Evolutionary conservation across 2,888 invertebrate species (phyloP).

Genomic region (Thera britannica): DNA sequence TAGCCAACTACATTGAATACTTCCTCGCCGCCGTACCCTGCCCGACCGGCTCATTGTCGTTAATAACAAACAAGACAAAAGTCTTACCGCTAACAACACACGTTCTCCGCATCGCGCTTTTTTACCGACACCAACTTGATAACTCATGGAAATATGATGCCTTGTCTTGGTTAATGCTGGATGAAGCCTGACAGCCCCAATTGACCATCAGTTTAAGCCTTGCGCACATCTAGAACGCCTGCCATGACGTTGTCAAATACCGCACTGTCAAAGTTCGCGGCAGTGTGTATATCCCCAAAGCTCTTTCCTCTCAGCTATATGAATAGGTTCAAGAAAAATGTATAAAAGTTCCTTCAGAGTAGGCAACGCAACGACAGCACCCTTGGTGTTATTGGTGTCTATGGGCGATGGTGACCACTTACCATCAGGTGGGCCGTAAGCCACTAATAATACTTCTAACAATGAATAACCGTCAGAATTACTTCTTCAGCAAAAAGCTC

Average conservation of each 20-base stretch:
- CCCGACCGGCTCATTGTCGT: slow-evolving; percentile 66
- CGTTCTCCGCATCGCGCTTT: slow-evolving; percentile 55
- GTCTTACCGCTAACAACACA: slow-evolving; percentile 71
- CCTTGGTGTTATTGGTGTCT: too few species aligned
- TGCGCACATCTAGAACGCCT: background rate
- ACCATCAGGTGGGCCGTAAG: background rate
- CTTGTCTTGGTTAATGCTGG: slow-evolving; percentile 41
- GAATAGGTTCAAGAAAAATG: too few species aligned
- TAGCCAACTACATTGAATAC: slow-evolving; percentile 6
- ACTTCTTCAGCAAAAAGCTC: slow-evolving; percentile 6
- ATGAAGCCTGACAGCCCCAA: slow-evolving; percentile 49
- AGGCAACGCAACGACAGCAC: too few species aligned
- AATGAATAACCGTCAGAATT: background rate
- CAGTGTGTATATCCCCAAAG: too few species aligned
- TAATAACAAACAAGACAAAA: slow-evolving; percentile 81
- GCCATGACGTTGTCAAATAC: too few species aligned
- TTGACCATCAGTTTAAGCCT: slow-evolving; percentile 43
- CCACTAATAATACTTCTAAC: background rate
- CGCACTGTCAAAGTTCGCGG: too few species aligned
- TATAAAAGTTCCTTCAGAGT: too few species aligned
- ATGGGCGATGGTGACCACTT: too few species aligned
- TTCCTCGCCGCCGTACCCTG: slow-evolving; percentile 45
- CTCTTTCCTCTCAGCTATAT: too few species aligned
- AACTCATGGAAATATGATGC: slow-evolving; percentile 54
- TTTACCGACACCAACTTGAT: slow-evolving; percentile 50